Base-by-base conservation (phyloP, 2,797 vertebrate genomes). In the Acanthornis magna region DNA sequence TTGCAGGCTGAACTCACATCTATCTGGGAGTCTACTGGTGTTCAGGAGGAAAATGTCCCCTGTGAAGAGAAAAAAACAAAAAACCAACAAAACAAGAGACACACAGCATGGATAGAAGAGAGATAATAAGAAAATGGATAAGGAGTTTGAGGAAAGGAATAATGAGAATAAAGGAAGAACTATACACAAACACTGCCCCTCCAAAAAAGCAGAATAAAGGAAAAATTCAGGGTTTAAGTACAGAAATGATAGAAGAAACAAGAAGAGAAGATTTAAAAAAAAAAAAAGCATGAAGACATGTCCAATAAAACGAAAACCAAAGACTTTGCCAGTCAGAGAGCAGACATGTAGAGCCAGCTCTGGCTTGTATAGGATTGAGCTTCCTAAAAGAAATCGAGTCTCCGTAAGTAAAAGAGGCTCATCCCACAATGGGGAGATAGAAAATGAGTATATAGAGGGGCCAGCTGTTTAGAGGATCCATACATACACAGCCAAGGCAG, bases 41-140 rank as follows among this genome's bases (percentile, higher is more conserved):
- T 94, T 98, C 45, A 99, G 94, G 61, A 98, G 96, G 74, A 99
- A 98, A 95, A 98, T 98, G 89, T 98, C 97, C 74, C 98, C 98
- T 99, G 89, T 38, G 86, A 93, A 57, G 21, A 40, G 15, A 82
- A 40, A 76, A 62, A 63, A 38, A 26, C 7, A 19, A 25, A 48
- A 25, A 55, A 57, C 26, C n/a, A 65, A 68, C n/a, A 79, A n/a
- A 61, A 54, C 40, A 40, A 85, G 57, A 93, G 51, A 68, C 32
- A 75, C 20, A 75, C n/a, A 84, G 34, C 42, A 48, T 79, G 60
- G 71, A 76, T 87, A 60, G 55, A 90, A 85, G 48, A 76, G n/a
- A 47, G 6, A 62, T 70, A 80, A 25, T 58, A 89, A 66, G 8
- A 87, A 17, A 82, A 76, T 29, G 5, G 29, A 32, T 54, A 54